These are phyloP conservation scores for Urocynchramus pylzowi DNA, from an alignment of 2,113 vertebrate genomes.

Conservation along the genomic window DNA sequence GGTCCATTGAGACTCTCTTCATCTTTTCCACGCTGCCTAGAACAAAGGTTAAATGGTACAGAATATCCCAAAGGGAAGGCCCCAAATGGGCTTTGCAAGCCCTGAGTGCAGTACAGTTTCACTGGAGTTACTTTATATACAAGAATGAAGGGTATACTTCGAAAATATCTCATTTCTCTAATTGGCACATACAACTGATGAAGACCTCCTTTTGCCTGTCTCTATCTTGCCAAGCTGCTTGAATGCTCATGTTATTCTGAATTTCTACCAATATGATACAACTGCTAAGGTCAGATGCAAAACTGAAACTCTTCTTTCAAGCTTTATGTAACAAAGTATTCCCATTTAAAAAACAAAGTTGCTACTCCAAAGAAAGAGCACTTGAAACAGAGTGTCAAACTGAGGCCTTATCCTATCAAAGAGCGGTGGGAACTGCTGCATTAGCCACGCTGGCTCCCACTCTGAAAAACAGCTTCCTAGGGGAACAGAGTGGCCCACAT, in stretches of 20 bases:
- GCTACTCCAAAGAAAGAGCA: not conserved
- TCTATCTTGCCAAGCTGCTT: not conserved
- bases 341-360: not conserved
- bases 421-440: not conserved
- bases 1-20: not conserved
- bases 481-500: not conserved
- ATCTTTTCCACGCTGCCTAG: not conserved
- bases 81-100: not conserved
- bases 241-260: not conserved
- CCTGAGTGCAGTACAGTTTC: not conserved
- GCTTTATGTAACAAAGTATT: not conserved
- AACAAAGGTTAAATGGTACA: not conserved
- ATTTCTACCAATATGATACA: not conserved
- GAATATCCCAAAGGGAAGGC: not conserved
- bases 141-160: not conserved
- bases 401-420: not conserved
- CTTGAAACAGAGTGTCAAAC: not conserved
- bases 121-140: not conserved
- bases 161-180: not conserved
- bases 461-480: not conserved
- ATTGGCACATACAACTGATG: not conserved
- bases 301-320: not conserved
- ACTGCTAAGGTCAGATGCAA: not conserved
- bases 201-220: not conserved
- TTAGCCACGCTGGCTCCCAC: fast-evolving